Evolutionary conservation across 2,888 invertebrate species (phyloP), one percentile per base, ranked within the genome.

Genomic region (Aphidius colemani): DNA sequence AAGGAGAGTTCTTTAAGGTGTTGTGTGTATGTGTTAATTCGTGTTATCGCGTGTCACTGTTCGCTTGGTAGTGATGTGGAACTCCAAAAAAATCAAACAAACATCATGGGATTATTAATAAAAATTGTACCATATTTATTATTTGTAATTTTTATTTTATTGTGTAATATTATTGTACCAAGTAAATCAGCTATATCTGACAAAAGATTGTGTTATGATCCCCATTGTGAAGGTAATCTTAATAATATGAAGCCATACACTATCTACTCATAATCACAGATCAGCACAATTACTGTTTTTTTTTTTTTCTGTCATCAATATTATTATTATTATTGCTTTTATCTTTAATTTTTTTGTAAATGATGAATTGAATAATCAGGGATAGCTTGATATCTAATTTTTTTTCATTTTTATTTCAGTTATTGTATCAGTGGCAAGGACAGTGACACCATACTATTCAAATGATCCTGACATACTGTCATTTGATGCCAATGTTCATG

Each of bases 191-290:
- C 59, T 44, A 83, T 88, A 75, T 89, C 91, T 62, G 88, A 90
- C 78, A 87, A 88, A 82, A 86, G 90, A 75, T 83, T 86, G 77
- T 93, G 93, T 86, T 89, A 85, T 72, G 88, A 92, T 84, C 82
- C 85, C 80, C 82, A 88, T 78, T 93, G 93, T 82, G 85, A 86
- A 82, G 86, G 93, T 93, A 75, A 74, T 68, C 0, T 30, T 30
- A 30, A 30, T 30, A 30, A 30, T 30, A 30, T 78, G 78, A 79
- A 79, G 78, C 78, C 77, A 77, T 79, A 78, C 76, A 46, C 11
- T 30, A 39, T 76, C 78, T 76, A 1, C 13, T 18, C 1, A 18
- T 18, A 70, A 72, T 68, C 67, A 65, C 65, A 63, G 64, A 70
- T 59, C 65, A 66, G 64, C 65, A 66, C 50, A 63, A 62, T 64